phyloP scores from a whole-genome alignment of 2,797 vertebrate genomes.

The Rhinogobio ventralis region DNA sequence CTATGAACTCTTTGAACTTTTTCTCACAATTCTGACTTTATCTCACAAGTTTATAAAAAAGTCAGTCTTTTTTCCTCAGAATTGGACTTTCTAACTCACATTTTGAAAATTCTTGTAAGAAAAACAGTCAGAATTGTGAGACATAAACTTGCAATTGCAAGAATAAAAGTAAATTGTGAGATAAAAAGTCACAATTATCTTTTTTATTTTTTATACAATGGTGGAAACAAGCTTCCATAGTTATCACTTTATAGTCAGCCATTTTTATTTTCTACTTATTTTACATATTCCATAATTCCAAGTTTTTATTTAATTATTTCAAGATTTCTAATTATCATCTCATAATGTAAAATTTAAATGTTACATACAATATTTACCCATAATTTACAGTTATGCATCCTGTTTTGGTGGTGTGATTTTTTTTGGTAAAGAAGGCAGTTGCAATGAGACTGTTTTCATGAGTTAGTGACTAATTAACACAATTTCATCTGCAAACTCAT shows the following conservation, averaged over 20 bases:
- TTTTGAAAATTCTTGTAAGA: too few relatives aligned
- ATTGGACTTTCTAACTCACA: too few relatives aligned
- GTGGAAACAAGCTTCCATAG: too few relatives aligned
- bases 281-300: neutral
- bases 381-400: neutral
- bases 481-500: slow-evolving; percentile 31
- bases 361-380: neutral
- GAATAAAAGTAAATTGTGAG: too few relatives aligned
- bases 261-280: neutral
- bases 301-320: neutral
- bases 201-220: too few relatives aligned
- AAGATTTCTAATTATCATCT: neutral
- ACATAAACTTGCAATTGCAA: too few relatives aligned
- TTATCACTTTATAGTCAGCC: neutral
- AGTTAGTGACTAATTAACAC: slow-evolving; percentile 43
- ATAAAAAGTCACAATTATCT: too few relatives aligned
- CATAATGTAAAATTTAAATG: neutral
- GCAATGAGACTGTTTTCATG: neutral
- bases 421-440: neutral
- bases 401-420: neutral
- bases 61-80: too few relatives aligned
- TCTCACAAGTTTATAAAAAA: too few relatives aligned
- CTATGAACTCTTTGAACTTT: neutral
- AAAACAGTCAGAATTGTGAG: too few relatives aligned
- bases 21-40: too few relatives aligned